Conservation (phyloP, 1,140 invertebrate genomes). For the Scaptodrosophila lebanonensis region DNA sequence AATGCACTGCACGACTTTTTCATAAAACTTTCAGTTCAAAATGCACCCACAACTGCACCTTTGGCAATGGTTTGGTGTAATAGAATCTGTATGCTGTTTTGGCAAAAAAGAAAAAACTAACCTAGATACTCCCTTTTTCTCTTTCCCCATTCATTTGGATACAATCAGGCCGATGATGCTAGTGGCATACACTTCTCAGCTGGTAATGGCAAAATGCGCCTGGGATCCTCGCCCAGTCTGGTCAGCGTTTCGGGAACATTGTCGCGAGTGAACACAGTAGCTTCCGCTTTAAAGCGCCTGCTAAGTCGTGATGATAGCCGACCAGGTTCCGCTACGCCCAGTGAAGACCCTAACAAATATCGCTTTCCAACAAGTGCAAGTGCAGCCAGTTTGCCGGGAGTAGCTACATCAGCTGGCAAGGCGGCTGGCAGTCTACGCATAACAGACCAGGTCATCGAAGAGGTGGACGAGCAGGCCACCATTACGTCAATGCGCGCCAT, state of each 20-base stretch:
- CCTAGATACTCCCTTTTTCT: background rate
- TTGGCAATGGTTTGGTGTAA: constrained; percentile 33
- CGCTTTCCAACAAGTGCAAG: constrained; percentile 67
- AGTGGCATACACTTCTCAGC: constrained; percentile 86
- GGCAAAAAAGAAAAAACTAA: constrained; percentile 18
- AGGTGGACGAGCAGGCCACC: constrained; percentile 88
- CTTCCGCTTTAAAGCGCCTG: constrained; percentile 85
- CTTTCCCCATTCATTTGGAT: background rate
- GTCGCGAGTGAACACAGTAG: constrained; percentile 84
- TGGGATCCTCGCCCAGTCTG: constrained; percentile 78
- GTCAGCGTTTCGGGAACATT: constrained; percentile 80
- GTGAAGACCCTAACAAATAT: constrained; percentile 60
- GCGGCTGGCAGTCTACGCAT: constrained; percentile 83
- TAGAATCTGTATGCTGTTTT: background rate
- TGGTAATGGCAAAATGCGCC: constrained; percentile 77
- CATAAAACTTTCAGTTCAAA: constrained; percentile 31
- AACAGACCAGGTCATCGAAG: constrained; percentile 87
- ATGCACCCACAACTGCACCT: constrained; percentile 42
- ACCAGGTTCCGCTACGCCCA: constrained; percentile 65
- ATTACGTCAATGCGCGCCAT: constrained; percentile 83
- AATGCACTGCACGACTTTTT: constrained; percentile 54
- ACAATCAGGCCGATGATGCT: constrained; percentile 80
- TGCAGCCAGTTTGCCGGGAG: constrained; percentile 50
- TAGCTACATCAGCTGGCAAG: constrained; percentile 26
- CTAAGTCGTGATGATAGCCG: constrained; percentile 84